A percentile compares a stretch with the other conserved stretches of the same genome.
Evolutionary conservation across 2,797 vertebrate species (phyloP).

Genomic region (Sciaenops ocellatus): DNA sequence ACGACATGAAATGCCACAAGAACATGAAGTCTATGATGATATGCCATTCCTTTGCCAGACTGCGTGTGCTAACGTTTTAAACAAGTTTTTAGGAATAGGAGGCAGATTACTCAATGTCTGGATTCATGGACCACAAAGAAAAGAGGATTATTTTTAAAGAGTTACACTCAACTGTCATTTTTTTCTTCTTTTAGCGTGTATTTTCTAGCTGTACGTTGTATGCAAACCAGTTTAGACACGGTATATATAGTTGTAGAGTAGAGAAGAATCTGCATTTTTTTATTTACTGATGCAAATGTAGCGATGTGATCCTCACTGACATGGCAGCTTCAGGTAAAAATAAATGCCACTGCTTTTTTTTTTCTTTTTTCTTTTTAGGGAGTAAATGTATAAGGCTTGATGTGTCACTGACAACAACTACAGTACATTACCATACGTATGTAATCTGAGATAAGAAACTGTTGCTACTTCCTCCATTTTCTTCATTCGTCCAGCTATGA

Average conservation of each 20-base stretch:
- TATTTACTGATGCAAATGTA: conserved; percentile 69
- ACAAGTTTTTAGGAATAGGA: conserved; percentile 38
- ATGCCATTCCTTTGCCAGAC: conserved; percentile 54
- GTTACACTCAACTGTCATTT: conserved; percentile 49
- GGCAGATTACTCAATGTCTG: conserved; percentile 46
- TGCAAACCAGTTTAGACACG: conserved; percentile 71
- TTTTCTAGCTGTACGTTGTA: conserved; percentile 55
- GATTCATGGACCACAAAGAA: conserved; percentile 53
- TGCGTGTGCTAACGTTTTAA: conserved; percentile 64
- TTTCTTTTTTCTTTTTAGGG: conserved; percentile 30
- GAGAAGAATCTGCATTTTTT: conserved; percentile 61
- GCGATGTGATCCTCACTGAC: conserved; percentile 56
- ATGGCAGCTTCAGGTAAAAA: conserved; percentile 60
- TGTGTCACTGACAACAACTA: conserved; percentile 81
- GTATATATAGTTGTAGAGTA: conserved; percentile 61
- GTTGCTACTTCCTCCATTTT: conserved; percentile 62
- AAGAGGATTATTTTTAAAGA: conserved; percentile 51
- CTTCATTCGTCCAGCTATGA: conserved; percentile 55
- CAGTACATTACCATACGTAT: conserved; percentile 78
- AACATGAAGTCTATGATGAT: conserved; percentile 56
- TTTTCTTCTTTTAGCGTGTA: conserved; percentile 44
- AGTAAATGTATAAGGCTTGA: conserved; percentile 78
- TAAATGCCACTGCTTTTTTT: conserved; percentile 66
- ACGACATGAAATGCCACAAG: conserved; percentile 56
- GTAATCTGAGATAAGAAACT: conserved; percentile 72